These are phyloP conservation scores for Rhyacichthys aspro DNA, from an alignment of 2,797 vertebrate species.

Conservation along the genomic window DNA sequence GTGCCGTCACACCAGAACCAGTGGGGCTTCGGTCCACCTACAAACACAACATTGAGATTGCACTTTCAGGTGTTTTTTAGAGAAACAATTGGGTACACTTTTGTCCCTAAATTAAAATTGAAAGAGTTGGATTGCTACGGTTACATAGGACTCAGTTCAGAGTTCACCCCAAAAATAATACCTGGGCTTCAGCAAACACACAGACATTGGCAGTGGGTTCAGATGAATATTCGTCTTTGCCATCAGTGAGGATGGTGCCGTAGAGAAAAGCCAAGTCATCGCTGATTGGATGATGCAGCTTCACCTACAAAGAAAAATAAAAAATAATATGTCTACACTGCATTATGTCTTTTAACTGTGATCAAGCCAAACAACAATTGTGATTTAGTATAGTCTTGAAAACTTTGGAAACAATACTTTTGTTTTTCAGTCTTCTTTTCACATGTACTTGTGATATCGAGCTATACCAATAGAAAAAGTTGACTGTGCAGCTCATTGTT, in stretches of 20 bases:
- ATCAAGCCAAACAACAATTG: too few species aligned
- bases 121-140: too few species aligned
- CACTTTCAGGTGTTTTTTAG: neutral
- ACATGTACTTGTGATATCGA: too few species aligned
- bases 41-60: neutral
- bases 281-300: slow-evolving; percentile 87
- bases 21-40: slow-evolving; percentile 96
- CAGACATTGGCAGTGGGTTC: slow-evolving; percentile 92
- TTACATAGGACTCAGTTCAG: too few species aligned
- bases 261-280: slow-evolving; percentile 94
- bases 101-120: too few species aligned
- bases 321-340: too few species aligned
- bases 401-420: too few species aligned
- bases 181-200: slow-evolving; percentile 96
- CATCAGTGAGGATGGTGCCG: slow-evolving; percentile 94
- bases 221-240: slow-evolving; percentile 84
- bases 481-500: neutral
- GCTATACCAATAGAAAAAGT: too few species aligned
- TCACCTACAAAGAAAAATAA: slow-evolving; percentile 79
- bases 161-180: slow-evolving; percentile 41
- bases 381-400: too few species aligned
- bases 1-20: slow-evolving; percentile 93
- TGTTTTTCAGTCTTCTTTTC: too few species aligned
- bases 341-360: neutral
- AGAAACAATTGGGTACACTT: too few species aligned